A percentile compares a stretch with the other conserved stretches of the same genome.
Evolutionary conservation across 2,113 vertebrate genomes (phyloP).

Genomic region (Chiloscyllium plagiosum): DNA sequence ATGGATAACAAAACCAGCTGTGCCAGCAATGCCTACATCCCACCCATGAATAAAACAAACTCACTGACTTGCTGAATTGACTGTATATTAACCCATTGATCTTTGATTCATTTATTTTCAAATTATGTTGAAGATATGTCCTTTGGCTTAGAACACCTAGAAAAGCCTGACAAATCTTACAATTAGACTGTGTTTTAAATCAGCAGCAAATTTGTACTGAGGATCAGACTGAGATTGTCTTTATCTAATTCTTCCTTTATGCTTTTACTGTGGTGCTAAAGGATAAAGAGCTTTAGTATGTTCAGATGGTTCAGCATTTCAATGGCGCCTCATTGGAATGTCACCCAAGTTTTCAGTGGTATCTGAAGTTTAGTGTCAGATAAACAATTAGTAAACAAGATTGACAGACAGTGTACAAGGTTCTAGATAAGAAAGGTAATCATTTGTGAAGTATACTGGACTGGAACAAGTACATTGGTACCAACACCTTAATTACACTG

Average conservation of each 20-base stretch:
- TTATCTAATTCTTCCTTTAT: background rate
- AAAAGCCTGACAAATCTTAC: background rate
- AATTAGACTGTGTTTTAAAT: background rate
- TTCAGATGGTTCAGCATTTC: background rate
- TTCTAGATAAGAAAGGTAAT: background rate
- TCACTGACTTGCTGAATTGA: background rate
- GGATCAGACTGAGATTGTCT: background rate
- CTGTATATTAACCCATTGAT: background rate
- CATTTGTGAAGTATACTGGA: background rate
- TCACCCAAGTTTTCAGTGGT: background rate
- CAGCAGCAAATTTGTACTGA: background rate
- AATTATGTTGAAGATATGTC: background rate
- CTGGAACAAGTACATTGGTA: conserved; percentile 12
- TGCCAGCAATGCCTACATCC: too few relatives aligned
- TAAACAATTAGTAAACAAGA: background rate
- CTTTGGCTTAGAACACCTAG: background rate
- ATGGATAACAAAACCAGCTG: too few relatives aligned
- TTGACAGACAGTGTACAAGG: background rate
- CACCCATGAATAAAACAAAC: too few relatives aligned
- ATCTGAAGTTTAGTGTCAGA: background rate
- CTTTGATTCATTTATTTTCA: background rate
- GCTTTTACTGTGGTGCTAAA: background rate
- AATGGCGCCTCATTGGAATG: background rate
- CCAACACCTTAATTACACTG: background rate
- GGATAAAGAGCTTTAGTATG: background rate